Evolutionary conservation across 2,888 invertebrate species (phyloP).

Genomic region (Luffia ferchaultella): DNA sequence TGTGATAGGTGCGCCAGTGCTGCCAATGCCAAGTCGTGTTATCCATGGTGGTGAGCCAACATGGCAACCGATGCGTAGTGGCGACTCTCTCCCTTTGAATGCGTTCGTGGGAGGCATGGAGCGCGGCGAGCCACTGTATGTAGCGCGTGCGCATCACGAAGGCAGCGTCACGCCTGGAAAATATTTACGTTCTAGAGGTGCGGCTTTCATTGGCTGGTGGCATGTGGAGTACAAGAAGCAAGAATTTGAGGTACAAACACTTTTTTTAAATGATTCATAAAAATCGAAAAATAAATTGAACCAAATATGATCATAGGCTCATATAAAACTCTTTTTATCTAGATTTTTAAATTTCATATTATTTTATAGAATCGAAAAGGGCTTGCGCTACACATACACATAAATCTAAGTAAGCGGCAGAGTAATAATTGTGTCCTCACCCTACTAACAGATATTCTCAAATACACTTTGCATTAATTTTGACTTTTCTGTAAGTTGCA

Average conservation of each 20-base stretch:
- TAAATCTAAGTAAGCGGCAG: too few species aligned
- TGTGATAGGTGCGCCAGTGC: too few species aligned
- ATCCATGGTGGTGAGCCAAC: background rate
- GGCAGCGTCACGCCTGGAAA: background rate
- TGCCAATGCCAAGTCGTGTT: background rate
- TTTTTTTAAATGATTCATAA: background rate
- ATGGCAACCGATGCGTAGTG: background rate
- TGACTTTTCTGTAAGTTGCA: too few species aligned
- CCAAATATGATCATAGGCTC: too few species aligned
- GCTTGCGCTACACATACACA: too few species aligned
- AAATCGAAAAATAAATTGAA: too few species aligned
- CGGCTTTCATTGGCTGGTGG: background rate
- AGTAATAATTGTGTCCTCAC: too few species aligned
- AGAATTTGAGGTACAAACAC: background rate
- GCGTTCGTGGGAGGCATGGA: background rate
- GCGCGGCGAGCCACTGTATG: background rate
- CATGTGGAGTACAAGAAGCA: background rate
- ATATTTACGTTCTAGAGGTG: background rate
- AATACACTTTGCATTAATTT: too few species aligned
- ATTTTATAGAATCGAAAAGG: too few species aligned
- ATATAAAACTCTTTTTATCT: too few species aligned
- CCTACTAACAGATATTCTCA: too few species aligned
- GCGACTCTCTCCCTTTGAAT: background rate
- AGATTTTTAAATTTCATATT: too few species aligned
- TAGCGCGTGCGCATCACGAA: background rate